Conservation (phyloP, 2,113 vertebrate genomes). For the Ochotona princeps region DNA sequence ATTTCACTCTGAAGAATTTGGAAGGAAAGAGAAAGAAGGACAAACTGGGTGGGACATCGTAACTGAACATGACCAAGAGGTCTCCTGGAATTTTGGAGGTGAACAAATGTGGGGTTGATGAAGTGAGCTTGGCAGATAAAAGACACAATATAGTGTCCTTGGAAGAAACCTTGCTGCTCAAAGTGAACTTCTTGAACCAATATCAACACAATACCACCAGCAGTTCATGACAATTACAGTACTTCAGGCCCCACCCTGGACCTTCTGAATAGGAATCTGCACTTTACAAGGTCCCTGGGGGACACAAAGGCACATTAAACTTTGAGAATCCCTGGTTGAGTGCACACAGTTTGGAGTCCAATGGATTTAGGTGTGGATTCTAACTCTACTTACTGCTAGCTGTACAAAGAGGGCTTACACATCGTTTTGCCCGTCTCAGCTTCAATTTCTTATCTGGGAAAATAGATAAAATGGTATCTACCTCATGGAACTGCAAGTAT, state of each 20-base stretch:
- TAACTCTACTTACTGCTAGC: not conserved
- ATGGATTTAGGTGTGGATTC: not conserved
- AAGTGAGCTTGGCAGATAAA: not conserved
- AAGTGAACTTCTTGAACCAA: not conserved
- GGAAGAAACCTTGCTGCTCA: not conserved
- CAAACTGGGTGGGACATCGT: not conserved
- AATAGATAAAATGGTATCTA: not conserved
- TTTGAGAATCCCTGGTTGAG: not conserved
- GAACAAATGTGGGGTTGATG: not conserved
- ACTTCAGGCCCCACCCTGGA: no score
- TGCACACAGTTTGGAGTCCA: not conserved
- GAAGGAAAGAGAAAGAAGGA: not conserved
- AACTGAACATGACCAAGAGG: not conserved
- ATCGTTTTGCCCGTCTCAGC: not conserved
- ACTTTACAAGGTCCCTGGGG: not conserved
- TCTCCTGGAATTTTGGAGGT: not conserved
- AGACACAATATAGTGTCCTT: not conserved
- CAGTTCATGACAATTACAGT: not conserved
- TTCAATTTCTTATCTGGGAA: not conserved
- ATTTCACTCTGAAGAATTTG: constrained; percentile 45
- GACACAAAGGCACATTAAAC: not conserved
- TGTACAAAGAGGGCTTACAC: not conserved
- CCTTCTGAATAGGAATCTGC: not conserved
- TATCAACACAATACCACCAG: not conserved
- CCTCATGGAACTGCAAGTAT: constrained; percentile 10